Conservation (phyloP, 2,113 vertebrate genomes). For the Ivindomyrus marchei region DNA sequence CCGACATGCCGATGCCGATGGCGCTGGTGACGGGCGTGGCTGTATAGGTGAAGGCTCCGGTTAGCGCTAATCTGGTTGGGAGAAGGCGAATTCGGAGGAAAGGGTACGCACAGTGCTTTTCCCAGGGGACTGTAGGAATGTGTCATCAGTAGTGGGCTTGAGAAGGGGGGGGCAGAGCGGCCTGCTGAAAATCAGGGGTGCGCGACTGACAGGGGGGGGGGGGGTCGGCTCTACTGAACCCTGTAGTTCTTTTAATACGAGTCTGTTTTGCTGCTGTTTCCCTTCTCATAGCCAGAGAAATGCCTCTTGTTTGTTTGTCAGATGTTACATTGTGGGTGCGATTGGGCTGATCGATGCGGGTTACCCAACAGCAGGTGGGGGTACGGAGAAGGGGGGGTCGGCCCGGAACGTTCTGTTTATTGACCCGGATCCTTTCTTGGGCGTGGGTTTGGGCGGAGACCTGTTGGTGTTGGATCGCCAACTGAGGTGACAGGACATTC, state of each 20-base stretch:
- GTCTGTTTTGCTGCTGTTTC: neutral
- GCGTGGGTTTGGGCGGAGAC: neutral
- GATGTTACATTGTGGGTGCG: neutral
- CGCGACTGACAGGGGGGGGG: neutral
- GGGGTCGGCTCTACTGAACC: neutral
- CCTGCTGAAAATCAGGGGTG: neutral
- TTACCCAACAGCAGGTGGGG: neutral
- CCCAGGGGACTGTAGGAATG: neutral
- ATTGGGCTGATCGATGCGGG: neutral
- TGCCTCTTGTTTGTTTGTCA: neutral
- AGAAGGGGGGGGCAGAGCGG: no score
- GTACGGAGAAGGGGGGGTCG: neutral
- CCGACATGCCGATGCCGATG: conserved; percentile 90
- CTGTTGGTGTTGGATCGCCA: neutral
- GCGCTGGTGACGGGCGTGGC: conserved; percentile 79
- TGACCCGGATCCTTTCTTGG: neutral
- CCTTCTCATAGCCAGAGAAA: neutral
- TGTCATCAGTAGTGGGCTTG: neutral
- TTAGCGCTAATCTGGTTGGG: neutral
- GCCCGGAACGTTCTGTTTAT: neutral
- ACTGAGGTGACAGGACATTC: neutral
- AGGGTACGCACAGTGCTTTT: neutral
- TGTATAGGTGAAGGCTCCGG: conserved; percentile 84
- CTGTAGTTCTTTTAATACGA: neutral
- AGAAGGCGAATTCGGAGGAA: neutral